These are phyloP conservation scores for Spilosoma lubricipeda DNA, from an alignment of 2,888 invertebrate genomes.

Conservation along the genomic window DNA sequence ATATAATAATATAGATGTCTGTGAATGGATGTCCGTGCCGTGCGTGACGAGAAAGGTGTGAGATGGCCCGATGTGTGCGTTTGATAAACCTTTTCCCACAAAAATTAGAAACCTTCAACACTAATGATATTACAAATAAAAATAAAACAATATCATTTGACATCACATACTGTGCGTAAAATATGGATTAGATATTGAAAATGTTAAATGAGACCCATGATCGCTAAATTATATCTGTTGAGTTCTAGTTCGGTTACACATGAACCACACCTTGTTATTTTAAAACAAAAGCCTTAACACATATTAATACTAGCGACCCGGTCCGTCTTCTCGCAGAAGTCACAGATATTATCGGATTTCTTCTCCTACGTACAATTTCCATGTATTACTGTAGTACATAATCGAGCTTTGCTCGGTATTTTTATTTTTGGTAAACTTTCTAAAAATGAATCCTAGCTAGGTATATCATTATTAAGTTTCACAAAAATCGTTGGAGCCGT, in stretches of 20 bases:
- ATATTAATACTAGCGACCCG: too few species aligned
- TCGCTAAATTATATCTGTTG: conserved; percentile 1
- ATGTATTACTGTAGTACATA: too few species aligned
- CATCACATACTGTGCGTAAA: conserved; percentile 7
- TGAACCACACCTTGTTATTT: background rate
- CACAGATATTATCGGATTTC: too few species aligned
- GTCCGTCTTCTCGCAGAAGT: background rate
- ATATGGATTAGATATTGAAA: conserved; percentile 9
- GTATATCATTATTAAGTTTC: too few species aligned
- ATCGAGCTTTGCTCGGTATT: too few species aligned
- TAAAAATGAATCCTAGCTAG: too few species aligned
- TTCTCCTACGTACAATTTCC: too few species aligned
- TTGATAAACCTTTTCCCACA: conserved; percentile 7
- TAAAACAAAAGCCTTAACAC: background rate
- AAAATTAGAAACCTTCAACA: conserved; percentile 1
- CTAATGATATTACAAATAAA: background rate
- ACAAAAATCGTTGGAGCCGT: too few species aligned
- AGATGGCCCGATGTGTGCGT: conserved; percentile 5
- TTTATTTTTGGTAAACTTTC: too few species aligned
- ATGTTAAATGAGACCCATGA: background rate
- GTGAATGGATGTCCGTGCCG: conserved; percentile 27
- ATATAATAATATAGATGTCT: background rate
- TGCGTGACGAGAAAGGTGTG: conserved; percentile 28
- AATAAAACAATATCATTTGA: background rate
- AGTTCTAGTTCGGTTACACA: conserved; percentile 42